Base-by-base conservation (phyloP, 2,113 vertebrate species). In the Cyrtonyx montezumae region DNA sequence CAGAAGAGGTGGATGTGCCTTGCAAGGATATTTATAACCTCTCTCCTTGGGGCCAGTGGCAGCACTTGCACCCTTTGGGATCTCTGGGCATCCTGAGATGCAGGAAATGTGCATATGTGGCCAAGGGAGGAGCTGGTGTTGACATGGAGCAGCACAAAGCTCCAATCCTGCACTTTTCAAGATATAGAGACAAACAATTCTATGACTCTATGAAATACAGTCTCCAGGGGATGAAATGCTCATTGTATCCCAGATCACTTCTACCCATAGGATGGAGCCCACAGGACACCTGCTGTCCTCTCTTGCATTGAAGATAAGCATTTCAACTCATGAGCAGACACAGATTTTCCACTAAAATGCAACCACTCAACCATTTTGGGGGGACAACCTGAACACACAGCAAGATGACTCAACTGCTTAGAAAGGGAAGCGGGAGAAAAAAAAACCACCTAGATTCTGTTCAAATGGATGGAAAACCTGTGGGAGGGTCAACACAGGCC, bases 371-470 rank as follows among this genome's bases (percentile, higher is more conserved):
- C 26, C 26, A 53, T 53, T 42, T 42, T 22, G 4, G 13, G 26
- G 43, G 32, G 14, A n/a, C 40, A 56, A n/a, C 34, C 25, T 73
- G 53, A 82, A 76, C 42, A 32, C 42, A 21, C 17, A 49, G 19
- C 6, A 42, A 62, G 53, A 79, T 0, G 0, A 43, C 21, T 21
- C 67, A 76, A 17, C 11, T 0, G 0, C 2, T n/a, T 43, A n/a
- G 59, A 62, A 87, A 13, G 36, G 34, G 23, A 49, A 74, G 37
- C 37, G 73, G 65, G 36, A 15, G 32, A 43, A 73, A 58, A 11
- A 55, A 43, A 73, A 62, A 9, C 26, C 26, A 1, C 3, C 0
- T 36, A 36, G 11, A 53, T 65, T 63, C 25, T 14, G 19, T 70
- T 79, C 42, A 84, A 48, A 69, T 5, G 2, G 2, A 56, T 28